Percentiles rank a stretch among this genome's conserved stretches.
Conservation (phyloP, 2,797 vertebrate genomes). For the Paedocypris micromegethes region DNA sequence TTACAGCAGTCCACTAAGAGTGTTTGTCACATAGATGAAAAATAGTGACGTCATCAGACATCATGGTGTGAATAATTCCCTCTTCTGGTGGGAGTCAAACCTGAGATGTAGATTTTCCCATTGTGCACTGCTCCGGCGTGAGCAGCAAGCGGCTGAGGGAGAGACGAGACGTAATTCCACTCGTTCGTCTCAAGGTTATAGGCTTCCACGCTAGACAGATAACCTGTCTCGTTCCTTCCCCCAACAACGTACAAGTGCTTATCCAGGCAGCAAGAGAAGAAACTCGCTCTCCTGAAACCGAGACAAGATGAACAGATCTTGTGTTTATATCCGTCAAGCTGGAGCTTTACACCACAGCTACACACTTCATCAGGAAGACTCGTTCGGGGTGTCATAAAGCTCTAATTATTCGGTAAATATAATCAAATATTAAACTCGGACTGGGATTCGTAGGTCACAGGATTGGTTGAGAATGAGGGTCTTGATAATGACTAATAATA, state of each 20-base stretch:
- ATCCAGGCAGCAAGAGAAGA: slow-evolving; percentile 95
- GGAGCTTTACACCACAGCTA: slow-evolving; percentile 30
- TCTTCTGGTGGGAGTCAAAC: slow-evolving; percentile 62
- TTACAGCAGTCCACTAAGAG: too few relatives aligned
- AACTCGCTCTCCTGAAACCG: slow-evolving; percentile 90
- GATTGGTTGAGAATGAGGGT: too few relatives aligned
- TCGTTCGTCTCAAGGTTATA: slow-evolving; percentile 97
- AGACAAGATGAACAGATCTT: slow-evolving; percentile 25
- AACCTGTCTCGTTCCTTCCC: slow-evolving; percentile 93
- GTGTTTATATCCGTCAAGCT: slow-evolving; percentile 20
- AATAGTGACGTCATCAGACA: slow-evolving; percentile 9
- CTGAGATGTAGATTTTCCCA: slow-evolving; percentile 98
- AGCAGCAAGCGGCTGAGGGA: slow-evolving; percentile 93
- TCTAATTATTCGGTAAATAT: slow-evolving; percentile 24
- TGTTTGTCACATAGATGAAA: too few relatives aligned
- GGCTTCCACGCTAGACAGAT: slow-evolving; percentile 96
- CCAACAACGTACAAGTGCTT: slow-evolving; percentile 97
- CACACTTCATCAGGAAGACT: slow-evolving; percentile 34
- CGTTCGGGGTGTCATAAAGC: neutral
- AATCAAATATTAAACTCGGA: too few relatives aligned
- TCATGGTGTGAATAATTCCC: slow-evolving; percentile 10
- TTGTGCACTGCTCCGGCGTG: slow-evolving; percentile 96
- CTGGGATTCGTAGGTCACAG: too few relatives aligned
- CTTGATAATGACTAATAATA: too few relatives aligned
- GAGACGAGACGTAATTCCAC: slow-evolving; percentile 93